Base-by-base conservation (phyloP, 2,888 invertebrate genomes). In the Camptogramma bilineatum region DNA sequence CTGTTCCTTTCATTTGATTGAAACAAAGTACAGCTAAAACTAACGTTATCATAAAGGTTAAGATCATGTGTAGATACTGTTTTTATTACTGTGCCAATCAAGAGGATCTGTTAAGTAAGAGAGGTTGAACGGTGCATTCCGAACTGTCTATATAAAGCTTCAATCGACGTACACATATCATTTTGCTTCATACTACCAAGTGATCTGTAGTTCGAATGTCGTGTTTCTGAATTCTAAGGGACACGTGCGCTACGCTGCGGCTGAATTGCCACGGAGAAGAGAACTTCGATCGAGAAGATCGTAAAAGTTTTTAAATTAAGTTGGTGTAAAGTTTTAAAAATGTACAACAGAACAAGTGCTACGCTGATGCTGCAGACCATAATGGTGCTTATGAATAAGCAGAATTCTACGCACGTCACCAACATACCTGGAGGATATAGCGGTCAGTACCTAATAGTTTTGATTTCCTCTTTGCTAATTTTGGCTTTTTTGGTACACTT, bases 301-400 rank as follows among this genome's bases (percentile, higher is more conserved):
- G 7, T 16, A 0, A n/a, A 21, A 21, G 55, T 47, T 56, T 24
- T 59, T 9, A 52, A 47, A 17, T 54, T 59, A n/a, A 56, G 16
- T 55, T 52, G 18, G 48, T 42, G 64, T 56, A 13, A 55, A 57
- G 62, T 66, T 67, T 60, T 1, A 21, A 79, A 76, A 72, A 93
- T 93, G 93, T 83, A 86, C 74, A 93, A 93, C 73, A 86, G 78
- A 66, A 93, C 93, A 13, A 91, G 92, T 87, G 92, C 93, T 1
- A 88, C 91, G 52, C 73, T 93, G 69, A 91, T 93, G 93, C 83
- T 93, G 64, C 93, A 93, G 68, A 93, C 93, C 24, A 91, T 93
- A 56, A 90, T 93, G 88, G 87, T 93, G 64, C 77, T 93, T 67
- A 91, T 93, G 90, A 89, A 92, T 68, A 91, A 92, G 70, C 91